These are phyloP conservation scores for Xanthorhoe designata DNA, from an alignment of 2,888 invertebrate species.

Conservation along the genomic window DNA sequence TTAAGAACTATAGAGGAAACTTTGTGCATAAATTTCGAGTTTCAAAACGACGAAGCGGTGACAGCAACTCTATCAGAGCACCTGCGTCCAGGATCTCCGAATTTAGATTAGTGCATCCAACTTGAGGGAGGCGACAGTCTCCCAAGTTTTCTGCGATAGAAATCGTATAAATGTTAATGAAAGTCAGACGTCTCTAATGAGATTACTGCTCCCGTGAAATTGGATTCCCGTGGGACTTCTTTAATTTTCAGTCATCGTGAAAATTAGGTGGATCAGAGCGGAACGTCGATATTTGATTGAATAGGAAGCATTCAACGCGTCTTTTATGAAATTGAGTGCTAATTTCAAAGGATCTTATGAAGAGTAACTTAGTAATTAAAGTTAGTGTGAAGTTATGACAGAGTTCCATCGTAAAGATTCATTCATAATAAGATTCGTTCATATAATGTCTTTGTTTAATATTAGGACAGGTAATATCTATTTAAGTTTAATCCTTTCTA, in stretches of 20 bases:
- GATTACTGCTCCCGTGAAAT: conserved; percentile 82
- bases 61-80: conserved; percentile 67
- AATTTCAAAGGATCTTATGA: conserved; percentile 29
- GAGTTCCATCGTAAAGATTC: conserved; percentile 9
- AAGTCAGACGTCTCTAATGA: conserved; percentile 81
- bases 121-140: conserved; percentile 58
- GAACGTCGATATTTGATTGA: conserved; percentile 53
- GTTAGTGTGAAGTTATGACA: conserved; percentile 6
- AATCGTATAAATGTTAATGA: conserved; percentile 84
- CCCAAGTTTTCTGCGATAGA: conserved; percentile 71
- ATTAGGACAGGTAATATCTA: no score
- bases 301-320: conserved; percentile 53
- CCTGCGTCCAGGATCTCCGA: conserved; percentile 68
- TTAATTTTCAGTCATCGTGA: conserved; percentile 80
- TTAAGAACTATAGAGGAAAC: conserved; percentile 52
- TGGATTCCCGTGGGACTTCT: conserved; percentile 80
- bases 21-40: conserved; percentile 70
- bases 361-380: conserved; percentile 28
- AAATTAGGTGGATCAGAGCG: conserved; percentile 71
- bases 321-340: conserved; percentile 41
- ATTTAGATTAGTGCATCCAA: conserved; percentile 78
- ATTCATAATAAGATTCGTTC: no score
- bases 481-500: no score
- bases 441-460: no score
- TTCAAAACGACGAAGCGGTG: conserved; percentile 56